Base-by-base conservation (phyloP, 2,888 invertebrate genomes). In the Thalpophila matura region DNA sequence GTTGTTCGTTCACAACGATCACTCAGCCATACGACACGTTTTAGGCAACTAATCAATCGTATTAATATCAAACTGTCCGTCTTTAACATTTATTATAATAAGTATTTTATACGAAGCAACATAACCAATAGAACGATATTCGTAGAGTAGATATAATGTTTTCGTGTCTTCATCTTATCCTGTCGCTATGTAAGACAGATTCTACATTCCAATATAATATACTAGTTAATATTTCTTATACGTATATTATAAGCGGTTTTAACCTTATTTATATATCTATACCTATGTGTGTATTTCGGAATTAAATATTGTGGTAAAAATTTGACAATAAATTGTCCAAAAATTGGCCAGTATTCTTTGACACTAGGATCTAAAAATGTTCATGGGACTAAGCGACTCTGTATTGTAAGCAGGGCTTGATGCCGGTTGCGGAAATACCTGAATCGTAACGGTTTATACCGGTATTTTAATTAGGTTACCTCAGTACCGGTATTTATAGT, bases 281-380 rank as follows among this genome's bases (percentile, higher is more conserved):
- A n/a, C n/a, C n/a, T n/a, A 55, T 74, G 53, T 79, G 69, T 77
- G 65, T 77, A 77, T 77, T 69, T 77, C 46, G 67, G 43, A 50
- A 58, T 47, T 51, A 35, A 54, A 58, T 31, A 42, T 54, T 47
- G 18, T 56, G 55, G 31, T 79, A 68, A 66, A 45, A 31, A 42
- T 24, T 63, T 59, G 79, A 82, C 74, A 82, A 78, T 81, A 80
- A 77, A 75, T 77, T 84, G 80, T 83, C 77, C 63, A 70, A 72
- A 61, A 75, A 86, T 89, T 88, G 89, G 89, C 87, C 89, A 90
- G 89, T 90, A 89, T 88, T 89, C 74, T 73, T 78, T 70, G 82
- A 84, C 80, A 83, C 78, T 83, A 78, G 74, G 60, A 56, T 54
- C 42, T 69, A 56, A 51, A 37, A 29, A 57, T 27, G 38, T 18